A percentile compares a stretch with the other conserved stretches of the same genome.
phyloP scores from a whole-genome alignment of 1,140 invertebrate species.

The Ceratitis capitata region DNA sequence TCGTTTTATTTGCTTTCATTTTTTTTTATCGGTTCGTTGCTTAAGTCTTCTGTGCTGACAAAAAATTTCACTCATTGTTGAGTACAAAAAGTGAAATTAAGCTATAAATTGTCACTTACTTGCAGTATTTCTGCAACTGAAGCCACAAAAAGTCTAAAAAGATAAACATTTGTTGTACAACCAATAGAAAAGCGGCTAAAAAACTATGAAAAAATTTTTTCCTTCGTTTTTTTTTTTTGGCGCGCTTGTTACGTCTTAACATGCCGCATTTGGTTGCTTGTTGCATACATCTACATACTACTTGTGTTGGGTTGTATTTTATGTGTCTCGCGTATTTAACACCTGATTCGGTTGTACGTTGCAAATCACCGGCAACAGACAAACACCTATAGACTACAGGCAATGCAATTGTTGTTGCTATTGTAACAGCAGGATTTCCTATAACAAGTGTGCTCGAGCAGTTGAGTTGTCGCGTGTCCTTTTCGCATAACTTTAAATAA shows the following conservation, averaged over 20 bases:
- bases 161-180: neutral
- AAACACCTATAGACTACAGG: slow-evolving; percentile 1
- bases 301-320: neutral
- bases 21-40: neutral
- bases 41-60: neutral
- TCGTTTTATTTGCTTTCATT: no score
- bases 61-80: neutral
- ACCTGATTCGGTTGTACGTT: slow-evolving; percentile 28
- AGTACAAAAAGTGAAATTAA: slow-evolving; percentile 19
- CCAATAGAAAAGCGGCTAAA: neutral
- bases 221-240: neutral
- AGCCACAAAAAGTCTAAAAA: neutral
- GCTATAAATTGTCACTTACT: slow-evolving; percentile 32
- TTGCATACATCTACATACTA: neutral
- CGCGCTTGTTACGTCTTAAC: neutral
- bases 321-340: slow-evolving; percentile 34
- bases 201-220: neutral
- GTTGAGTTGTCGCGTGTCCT: slow-evolving; percentile 38
- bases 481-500: slow-evolving; percentile 40
- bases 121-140: neutral
- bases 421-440: neutral
- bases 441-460: neutral
- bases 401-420: neutral
- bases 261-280: neutral
- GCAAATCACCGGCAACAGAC: slow-evolving; percentile 21